Conservation (phyloP, 2,797 vertebrate genomes). For the Mus minutoides region DNA sequence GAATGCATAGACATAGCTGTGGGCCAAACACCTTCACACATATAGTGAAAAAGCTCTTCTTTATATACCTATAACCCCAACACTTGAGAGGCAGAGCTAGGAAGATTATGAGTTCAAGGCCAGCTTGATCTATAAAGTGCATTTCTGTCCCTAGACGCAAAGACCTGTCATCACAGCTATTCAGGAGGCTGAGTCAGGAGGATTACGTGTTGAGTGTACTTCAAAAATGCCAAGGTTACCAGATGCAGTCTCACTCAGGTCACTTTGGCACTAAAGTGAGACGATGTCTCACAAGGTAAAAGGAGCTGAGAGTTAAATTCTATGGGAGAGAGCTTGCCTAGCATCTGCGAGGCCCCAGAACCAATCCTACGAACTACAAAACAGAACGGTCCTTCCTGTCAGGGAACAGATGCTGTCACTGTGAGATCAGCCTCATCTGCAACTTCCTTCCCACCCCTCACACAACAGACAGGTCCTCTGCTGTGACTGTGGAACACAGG, state of each 20-base stretch:
- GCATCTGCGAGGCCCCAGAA: too few relatives aligned
- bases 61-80: not conserved
- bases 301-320: not conserved
- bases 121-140: too few relatives aligned
- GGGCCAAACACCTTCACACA: not conserved
- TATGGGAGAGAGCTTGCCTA: not conserved
- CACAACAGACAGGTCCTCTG: not conserved
- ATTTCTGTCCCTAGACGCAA: not conserved
- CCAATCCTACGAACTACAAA: not conserved
- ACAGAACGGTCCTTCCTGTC: not conserved
- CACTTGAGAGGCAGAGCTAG: too few relatives aligned
- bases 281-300: not conserved
- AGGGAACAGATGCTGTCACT: not conserved
- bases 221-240: not conserved
- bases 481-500: not conserved
- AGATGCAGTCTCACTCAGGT: not conserved
- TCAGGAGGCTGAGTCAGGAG: not conserved
- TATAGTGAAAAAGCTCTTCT: not conserved
- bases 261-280: not conserved
- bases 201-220: not conserved
- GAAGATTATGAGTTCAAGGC: too few relatives aligned
- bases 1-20: not conserved
- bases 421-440: not conserved
- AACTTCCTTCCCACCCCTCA: not conserved
- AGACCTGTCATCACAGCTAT: not conserved